Evolutionary conservation across 2,113 vertebrate genomes (phyloP).

Genomic region (Lepus europaeus): DNA sequence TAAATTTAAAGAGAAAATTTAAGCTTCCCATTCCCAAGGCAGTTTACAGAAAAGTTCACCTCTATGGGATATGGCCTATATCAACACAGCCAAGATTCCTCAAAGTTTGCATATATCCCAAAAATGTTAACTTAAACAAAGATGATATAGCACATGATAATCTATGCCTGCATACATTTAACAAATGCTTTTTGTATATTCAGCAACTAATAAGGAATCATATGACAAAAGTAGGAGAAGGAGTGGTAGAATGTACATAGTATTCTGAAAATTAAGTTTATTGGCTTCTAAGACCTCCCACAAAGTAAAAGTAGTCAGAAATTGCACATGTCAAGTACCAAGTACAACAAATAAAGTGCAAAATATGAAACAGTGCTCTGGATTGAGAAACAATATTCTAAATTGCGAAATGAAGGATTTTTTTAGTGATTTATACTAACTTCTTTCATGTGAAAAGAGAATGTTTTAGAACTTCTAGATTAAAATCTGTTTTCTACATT

Average conservation of each 20-base stretch:
- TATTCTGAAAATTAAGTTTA: constrained; percentile 50
- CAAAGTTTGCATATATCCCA: not conserved
- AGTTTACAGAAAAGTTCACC: not conserved
- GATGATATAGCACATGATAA: not conserved
- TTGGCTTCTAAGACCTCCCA: not conserved
- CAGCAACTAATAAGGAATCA: not conserved
- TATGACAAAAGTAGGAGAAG: not conserved
- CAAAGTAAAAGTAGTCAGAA: not conserved
- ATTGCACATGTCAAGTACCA: not conserved
- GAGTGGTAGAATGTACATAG: not conserved
- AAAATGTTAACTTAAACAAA: constrained; percentile 31
- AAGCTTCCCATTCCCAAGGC: not conserved
- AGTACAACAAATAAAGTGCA: constrained; percentile 31
- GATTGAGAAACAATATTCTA: constrained; percentile 19
- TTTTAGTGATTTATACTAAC: not conserved
- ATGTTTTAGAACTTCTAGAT: constrained; percentile 44
- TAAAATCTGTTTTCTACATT: constrained; percentile 53
- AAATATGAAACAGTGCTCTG: not conserved
- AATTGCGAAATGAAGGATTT: constrained; percentile 30
- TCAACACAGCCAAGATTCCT: not conserved
- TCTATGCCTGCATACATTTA: constrained; percentile 5
- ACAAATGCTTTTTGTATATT: constrained; percentile 10
- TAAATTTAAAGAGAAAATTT: constrained; percentile 16
- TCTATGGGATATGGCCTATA: not conserved
- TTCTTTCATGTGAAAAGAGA: not conserved